Percentiles rank a stretch among this genome's conserved stretches.
Evolutionary conservation across 2,888 invertebrate species (phyloP).

Genomic region (Notodonta ziczac): DNA sequence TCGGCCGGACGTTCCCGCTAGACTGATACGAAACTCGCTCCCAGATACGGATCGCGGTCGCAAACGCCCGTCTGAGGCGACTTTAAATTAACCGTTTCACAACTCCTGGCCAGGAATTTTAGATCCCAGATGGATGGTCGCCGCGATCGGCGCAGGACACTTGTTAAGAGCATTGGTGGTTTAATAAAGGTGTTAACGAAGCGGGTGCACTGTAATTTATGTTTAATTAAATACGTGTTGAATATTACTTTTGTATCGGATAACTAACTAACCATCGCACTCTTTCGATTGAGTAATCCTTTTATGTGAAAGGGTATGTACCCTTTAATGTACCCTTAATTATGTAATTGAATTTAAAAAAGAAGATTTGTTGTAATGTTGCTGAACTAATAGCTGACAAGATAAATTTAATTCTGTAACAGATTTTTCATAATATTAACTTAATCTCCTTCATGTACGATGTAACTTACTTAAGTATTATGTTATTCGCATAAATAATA

Average conservation of each 20-base stretch:
- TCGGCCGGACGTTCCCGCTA: slow-evolving; percentile 79
- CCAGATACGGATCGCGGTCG: slow-evolving; percentile 75
- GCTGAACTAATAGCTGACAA: too few species aligned
- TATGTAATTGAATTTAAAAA: too few species aligned
- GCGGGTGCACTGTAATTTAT: neutral
- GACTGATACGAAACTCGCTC: slow-evolving; percentile 81
- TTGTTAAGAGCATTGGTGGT: slow-evolving; percentile 40
- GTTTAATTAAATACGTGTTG: neutral
- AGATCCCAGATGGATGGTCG: slow-evolving; percentile 77
- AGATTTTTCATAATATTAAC: too few species aligned
- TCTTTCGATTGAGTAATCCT: too few species aligned
- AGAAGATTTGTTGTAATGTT: too few species aligned
- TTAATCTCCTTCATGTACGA: too few species aligned
- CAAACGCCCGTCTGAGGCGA: slow-evolving; percentile 67
- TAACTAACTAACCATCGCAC: neutral
- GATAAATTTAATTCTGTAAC: too few species aligned
- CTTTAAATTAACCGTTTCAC: slow-evolving; percentile 82
- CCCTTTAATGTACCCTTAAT: too few species aligned
- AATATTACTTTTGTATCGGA: neutral
- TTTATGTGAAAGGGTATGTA: too few species aligned
- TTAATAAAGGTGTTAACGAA: slow-evolving; percentile 43
- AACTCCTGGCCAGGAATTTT: slow-evolving; percentile 78
- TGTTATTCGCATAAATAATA: too few species aligned
- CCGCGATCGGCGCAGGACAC: slow-evolving; percentile 55
- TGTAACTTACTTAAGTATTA: too few species aligned